These are phyloP conservation scores for Scomber japonicus DNA, from an alignment of 2,113 vertebrate genomes.

Conservation along the genomic window DNA sequence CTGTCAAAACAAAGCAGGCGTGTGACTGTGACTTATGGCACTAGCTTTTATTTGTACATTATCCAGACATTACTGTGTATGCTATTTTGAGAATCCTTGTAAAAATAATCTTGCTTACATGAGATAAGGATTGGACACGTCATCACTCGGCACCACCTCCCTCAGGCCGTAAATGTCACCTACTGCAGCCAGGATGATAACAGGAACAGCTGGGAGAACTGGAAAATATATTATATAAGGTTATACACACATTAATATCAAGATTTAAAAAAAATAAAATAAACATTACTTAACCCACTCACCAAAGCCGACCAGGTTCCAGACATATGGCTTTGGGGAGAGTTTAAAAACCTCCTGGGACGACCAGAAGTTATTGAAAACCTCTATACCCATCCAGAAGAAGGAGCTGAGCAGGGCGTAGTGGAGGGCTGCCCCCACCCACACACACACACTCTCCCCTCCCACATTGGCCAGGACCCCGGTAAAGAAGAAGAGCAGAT, in stretches of 20 bases:
- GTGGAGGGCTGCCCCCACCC: conserved; percentile 77
- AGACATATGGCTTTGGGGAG: conserved; percentile 62
- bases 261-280: too few relatives aligned
- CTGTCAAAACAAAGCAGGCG: neutral
- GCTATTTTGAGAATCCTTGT: neutral
- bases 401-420: conserved; percentile 82
- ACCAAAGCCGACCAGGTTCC: conserved; percentile 82
- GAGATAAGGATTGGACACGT: conserved; percentile 54
- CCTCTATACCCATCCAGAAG: conserved; percentile 85
- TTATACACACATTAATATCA: neutral
- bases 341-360: conserved; percentile 77
- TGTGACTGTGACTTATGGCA: neutral
- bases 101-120: conserved; percentile 74
- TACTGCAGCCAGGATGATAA: conserved; percentile 64
- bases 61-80: neutral
- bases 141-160: conserved; percentile 55
- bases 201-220: conserved; percentile 77
- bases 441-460: conserved; percentile 51
- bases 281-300: too few relatives aligned
- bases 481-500: conserved; percentile 79
- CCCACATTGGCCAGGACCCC: conserved; percentile 78
- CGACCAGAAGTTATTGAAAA: conserved; percentile 84
- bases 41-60: neutral
- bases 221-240: neutral
- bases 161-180: conserved; percentile 78